Conservation (phyloP, 2,888 invertebrate species). For the Oegoconia quadripuncta region DNA sequence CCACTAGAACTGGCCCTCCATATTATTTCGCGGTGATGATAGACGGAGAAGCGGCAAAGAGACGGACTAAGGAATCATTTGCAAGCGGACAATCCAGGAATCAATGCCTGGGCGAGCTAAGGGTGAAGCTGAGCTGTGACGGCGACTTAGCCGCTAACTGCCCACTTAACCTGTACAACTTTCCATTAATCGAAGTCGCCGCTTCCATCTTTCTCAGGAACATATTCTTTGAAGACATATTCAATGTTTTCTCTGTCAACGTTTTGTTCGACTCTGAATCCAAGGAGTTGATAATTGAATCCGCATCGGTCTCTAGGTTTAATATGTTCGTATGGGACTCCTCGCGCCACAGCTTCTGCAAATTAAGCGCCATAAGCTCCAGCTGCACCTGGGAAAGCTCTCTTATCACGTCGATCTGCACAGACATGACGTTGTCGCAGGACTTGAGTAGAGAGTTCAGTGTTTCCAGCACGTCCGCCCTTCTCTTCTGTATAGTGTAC, state of each 20-base stretch:
- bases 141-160: conserved; percentile 49
- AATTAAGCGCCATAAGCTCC: conserved; percentile 81
- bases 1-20: too few species aligned
- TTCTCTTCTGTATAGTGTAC: conserved; percentile 78
- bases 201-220: conserved; percentile 71
- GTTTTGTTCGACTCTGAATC: conserved; percentile 63
- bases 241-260: conserved; percentile 58
- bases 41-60: too few species aligned
- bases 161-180: conserved; percentile 56
- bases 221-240: conserved; percentile 55
- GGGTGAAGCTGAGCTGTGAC: conserved; percentile 50
- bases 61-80: too few species aligned
- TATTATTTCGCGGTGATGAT: too few species aligned
- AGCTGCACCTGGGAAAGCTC: conserved; percentile 81
- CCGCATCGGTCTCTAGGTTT: conserved; percentile 54
- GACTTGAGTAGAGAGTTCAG: conserved; percentile 74
- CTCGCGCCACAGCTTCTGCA: conserved; percentile 76
- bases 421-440: conserved; percentile 71
- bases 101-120: conserved; percentile 31
- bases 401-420: conserved; percentile 75
- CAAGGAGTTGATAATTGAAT: conserved; percentile 62
- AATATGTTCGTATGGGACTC: conserved; percentile 66
- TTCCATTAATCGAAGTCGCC: conserved; percentile 59
- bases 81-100: too few species aligned
- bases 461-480: conserved; percentile 79